Evolutionary conservation across 2,888 invertebrate genomes (phyloP).

Genomic region (Nemotelus pantherinus): DNA sequence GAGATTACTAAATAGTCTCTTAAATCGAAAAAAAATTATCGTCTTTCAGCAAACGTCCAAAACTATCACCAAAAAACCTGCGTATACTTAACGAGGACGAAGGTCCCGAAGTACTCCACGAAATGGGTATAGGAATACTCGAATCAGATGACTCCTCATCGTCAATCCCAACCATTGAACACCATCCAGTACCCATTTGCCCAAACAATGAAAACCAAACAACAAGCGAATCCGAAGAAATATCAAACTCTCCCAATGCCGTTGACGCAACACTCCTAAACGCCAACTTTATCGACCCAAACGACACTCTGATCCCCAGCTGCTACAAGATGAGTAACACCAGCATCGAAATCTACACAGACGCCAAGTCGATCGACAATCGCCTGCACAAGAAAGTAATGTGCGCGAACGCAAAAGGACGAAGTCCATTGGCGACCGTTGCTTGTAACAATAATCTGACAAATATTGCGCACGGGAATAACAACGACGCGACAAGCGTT

Average conservation of each 20-base stretch:
- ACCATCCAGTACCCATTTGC: constrained; percentile 56
- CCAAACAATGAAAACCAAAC: constrained; percentile 57
- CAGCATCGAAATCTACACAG: constrained; percentile 58
- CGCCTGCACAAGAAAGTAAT: constrained; percentile 57
- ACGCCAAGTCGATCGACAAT: constrained; percentile 48
- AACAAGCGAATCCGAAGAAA: constrained; percentile 32
- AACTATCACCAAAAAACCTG: constrained; percentile 29
- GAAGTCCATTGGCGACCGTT: constrained; percentile 62
- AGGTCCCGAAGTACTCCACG: constrained; percentile 67
- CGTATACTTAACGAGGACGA: constrained; percentile 56
- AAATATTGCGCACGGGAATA: constrained; percentile 57
- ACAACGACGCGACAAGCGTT: constrained; percentile 48
- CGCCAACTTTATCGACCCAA: constrained; percentile 53
- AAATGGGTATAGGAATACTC: constrained; percentile 72
- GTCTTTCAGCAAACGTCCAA: constrained; percentile 46
- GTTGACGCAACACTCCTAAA: constrained; percentile 52
- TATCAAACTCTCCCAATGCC: constrained; percentile 18
- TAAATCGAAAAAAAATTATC: background rate
- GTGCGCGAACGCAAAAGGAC: constrained; percentile 56
- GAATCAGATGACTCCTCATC: constrained; percentile 67
- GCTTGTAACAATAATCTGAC: constrained; percentile 60
- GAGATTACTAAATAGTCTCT: no score
- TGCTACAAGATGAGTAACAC: constrained; percentile 45
- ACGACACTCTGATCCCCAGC: constrained; percentile 52
- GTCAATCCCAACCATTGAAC: constrained; percentile 53